phyloP scores from a whole-genome alignment of 2,113 vertebrate species.

The Sarotherodon lohbergeri region DNA sequence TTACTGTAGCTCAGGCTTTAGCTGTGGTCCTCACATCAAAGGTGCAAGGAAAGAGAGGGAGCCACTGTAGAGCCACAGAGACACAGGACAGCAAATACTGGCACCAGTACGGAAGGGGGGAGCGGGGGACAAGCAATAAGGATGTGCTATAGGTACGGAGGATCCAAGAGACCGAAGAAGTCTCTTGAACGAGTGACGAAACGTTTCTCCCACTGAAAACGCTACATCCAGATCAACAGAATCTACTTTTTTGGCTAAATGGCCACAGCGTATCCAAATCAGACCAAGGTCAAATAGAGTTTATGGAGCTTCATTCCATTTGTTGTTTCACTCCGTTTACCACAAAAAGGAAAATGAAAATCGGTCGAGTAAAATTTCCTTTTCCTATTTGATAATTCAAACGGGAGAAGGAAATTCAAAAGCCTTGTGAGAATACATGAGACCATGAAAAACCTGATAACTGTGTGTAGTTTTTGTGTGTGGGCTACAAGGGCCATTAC shows the following conservation, averaged over 20 bases:
- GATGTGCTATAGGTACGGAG: neutral
- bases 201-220: neutral
- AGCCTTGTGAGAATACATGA: neutral
- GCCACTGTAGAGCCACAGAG: neutral
- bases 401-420: neutral
- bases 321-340: neutral
- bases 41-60: constrained; percentile 15
- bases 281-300: neutral
- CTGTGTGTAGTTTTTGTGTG: neutral
- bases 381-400: neutral
- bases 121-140: neutral
- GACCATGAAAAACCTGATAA: neutral
- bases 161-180: neutral
- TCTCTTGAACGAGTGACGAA: neutral
- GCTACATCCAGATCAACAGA: neutral
- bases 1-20: constrained; percentile 42
- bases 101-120: neutral
- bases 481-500: neutral
- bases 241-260: neutral
- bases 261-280: neutral
- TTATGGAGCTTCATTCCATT: neutral
- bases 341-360: neutral
- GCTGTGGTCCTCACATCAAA: constrained; percentile 57
- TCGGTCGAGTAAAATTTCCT: neutral
- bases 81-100: constrained; percentile 12